Conservation (phyloP, 2,113 vertebrate genomes). For the Alexandromys fortis region DNA sequence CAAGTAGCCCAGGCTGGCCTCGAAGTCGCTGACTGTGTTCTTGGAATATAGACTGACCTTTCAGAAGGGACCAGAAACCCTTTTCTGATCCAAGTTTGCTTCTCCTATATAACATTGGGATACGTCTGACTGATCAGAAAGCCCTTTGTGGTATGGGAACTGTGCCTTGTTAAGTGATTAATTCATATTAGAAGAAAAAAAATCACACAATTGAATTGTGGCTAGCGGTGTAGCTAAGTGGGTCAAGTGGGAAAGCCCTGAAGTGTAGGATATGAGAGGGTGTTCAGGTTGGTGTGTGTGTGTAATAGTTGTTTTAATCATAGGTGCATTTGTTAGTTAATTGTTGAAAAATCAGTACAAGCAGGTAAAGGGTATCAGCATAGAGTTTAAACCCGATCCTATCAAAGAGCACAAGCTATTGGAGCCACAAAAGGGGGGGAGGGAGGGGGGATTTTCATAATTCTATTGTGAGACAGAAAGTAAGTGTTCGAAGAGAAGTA, state of each 20-base stretch:
- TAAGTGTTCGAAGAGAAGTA: background rate
- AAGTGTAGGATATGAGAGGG: background rate
- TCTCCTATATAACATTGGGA: background rate
- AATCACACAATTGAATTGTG: background rate
- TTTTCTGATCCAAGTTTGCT: background rate
- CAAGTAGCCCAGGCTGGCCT: too few species aligned
- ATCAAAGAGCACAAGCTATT: background rate
- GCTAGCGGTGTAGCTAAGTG: background rate
- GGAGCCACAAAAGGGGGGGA: background rate
- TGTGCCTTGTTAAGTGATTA: background rate
- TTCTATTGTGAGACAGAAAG: background rate
- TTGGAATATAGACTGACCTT: background rate
- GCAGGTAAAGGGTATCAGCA: background rate
- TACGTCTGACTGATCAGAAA: background rate
- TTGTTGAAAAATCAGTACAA: background rate
- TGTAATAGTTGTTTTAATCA: background rate
- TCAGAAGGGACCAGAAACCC: background rate
- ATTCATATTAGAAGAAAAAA: background rate
- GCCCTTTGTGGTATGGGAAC: background rate
- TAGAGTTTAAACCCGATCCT: background rate
- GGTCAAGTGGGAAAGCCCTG: background rate
- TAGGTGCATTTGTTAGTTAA: background rate
- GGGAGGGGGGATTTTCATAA: background rate
- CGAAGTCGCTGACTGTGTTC: too few species aligned
- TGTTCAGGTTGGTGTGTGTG: background rate